phyloP scores from a whole-genome alignment of 2,797 vertebrate species.

The Chelidonichthys spinosus region DNA sequence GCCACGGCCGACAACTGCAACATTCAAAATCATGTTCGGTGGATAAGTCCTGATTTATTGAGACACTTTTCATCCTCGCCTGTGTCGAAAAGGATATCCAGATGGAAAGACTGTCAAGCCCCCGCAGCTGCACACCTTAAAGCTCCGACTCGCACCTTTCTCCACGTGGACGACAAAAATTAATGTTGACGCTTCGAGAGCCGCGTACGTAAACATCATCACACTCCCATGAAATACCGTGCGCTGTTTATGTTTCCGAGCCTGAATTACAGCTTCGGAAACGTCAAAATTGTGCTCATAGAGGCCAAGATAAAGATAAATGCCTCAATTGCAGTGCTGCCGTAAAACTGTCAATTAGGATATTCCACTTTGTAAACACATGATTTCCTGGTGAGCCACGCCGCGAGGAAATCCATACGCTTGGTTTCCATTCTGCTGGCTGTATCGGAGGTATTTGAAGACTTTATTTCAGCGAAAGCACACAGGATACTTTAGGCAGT shows the following conservation, averaged over 20 bases:
- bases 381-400: constrained; percentile 16
- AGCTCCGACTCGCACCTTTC: constrained; percentile 51
- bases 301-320: constrained; percentile 35
- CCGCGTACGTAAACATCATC: constrained; percentile 38
- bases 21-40: constrained; percentile 57
- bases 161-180: constrained; percentile 36
- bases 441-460: constrained; percentile 20
- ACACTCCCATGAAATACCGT: constrained; percentile 40
- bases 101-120: constrained; percentile 42
- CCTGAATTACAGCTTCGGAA: constrained; percentile 17
- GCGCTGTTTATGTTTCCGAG: constrained; percentile 55
- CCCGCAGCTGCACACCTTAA: constrained; percentile 71
- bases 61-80: constrained; percentile 51
- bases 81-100: constrained; percentile 59
- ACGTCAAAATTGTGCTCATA: constrained; percentile 21
- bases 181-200: constrained; percentile 35
- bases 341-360: constrained; percentile 45
- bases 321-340: constrained; percentile 18
- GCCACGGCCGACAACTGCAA: constrained; percentile 27
- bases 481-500: constrained; percentile 2
- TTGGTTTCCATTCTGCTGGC: constrained; percentile 31
- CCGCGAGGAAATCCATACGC: constrained; percentile 8
- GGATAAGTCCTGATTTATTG: constrained; percentile 64
- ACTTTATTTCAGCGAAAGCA: constrained; percentile 13
- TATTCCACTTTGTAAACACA: constrained; percentile 53